These are phyloP conservation scores for Yasuhikotakia modesta DNA, from an alignment of 2,797 vertebrate species.

Conservation along the genomic window DNA sequence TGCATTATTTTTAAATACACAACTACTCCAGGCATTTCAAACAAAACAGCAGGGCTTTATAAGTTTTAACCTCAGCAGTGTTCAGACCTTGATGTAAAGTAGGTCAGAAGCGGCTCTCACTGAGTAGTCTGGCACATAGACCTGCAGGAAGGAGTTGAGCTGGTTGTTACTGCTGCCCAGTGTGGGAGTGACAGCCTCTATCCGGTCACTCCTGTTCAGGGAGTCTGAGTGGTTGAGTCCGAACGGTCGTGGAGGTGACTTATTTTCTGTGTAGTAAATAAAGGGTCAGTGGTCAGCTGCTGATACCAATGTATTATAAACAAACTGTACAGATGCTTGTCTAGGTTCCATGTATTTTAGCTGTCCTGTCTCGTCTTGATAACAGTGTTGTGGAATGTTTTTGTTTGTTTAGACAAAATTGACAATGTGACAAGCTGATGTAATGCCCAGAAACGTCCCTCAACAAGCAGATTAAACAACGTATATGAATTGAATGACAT, in stretches of 20 bases:
- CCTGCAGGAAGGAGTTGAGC: constrained; percentile 84
- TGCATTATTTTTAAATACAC: background rate
- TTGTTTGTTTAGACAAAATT: constrained; percentile 10
- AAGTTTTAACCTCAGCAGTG: background rate
- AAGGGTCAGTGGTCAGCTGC: constrained; percentile 39
- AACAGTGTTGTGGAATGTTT: constrained; percentile 11
- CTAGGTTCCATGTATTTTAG: constrained; percentile 12
- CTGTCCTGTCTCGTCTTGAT: background rate
- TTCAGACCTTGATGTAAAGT: constrained; percentile 91
- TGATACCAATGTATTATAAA: constrained; percentile 43
- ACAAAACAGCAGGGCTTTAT: background rate
- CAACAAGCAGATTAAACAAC: background rate
- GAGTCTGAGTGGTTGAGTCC: constrained; percentile 85
- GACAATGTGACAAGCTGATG: background rate
- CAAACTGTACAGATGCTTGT: constrained; percentile 37
- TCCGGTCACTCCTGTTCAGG: constrained; percentile 79
- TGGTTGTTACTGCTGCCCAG: constrained; percentile 87
- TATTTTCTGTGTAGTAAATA: constrained; percentile 76
- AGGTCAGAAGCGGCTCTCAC: constrained; percentile 91
- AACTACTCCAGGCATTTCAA: background rate
- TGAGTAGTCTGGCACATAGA: constrained; percentile 93
- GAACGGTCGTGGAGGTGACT: constrained; percentile 83
- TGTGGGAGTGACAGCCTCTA: constrained; percentile 69
- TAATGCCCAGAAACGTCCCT: too few species aligned
- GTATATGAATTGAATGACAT: background rate